Percentiles rank a stretch among this genome's conserved stretches.
Conservation (phyloP, 2,888 invertebrate species). For the Thalpophila matura region DNA sequence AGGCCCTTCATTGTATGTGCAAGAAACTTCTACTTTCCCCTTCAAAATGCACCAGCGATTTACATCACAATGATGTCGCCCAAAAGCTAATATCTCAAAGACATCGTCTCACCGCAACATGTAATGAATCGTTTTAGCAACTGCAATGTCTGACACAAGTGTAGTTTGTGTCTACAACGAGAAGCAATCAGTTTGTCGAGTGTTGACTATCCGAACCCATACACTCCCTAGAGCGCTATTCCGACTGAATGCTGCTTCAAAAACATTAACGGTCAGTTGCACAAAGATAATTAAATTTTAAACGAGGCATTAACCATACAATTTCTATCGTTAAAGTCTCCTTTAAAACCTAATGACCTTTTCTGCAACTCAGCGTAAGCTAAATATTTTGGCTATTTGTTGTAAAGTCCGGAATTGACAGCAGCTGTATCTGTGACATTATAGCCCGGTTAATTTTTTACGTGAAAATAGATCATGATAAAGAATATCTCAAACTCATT, state of each 20-base stretch:
- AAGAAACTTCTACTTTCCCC: background rate
- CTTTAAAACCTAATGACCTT: too few species aligned
- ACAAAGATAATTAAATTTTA: too few species aligned
- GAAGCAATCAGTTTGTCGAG: constrained; percentile 49
- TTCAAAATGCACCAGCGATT: too few species aligned
- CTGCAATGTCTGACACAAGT: constrained; percentile 33
- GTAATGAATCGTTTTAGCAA: constrained; percentile 26
- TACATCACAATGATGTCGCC: too few species aligned
- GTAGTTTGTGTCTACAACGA: constrained; percentile 40
- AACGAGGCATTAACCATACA: too few species aligned
- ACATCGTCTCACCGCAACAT: background rate
- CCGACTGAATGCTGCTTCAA: constrained; percentile 11
- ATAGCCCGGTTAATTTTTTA: too few species aligned
- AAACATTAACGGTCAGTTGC: background rate
- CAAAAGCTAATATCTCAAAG: background rate
- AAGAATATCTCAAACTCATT: too few species aligned
- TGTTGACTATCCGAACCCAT: constrained; percentile 33
- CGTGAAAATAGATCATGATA: too few species aligned
- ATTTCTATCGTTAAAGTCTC: too few species aligned
- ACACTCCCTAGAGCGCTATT: constrained; percentile 9
- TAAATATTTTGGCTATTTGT: background rate
- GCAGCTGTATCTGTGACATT: background rate
- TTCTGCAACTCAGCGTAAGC: too few species aligned
- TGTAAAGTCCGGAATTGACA: background rate
- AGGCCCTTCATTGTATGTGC: too few species aligned